Evolutionary conservation across 1,140 invertebrate genomes (phyloP), one percentile per base, ranked within the genome.

Genomic region (Drosophila equinoxialis): DNA sequence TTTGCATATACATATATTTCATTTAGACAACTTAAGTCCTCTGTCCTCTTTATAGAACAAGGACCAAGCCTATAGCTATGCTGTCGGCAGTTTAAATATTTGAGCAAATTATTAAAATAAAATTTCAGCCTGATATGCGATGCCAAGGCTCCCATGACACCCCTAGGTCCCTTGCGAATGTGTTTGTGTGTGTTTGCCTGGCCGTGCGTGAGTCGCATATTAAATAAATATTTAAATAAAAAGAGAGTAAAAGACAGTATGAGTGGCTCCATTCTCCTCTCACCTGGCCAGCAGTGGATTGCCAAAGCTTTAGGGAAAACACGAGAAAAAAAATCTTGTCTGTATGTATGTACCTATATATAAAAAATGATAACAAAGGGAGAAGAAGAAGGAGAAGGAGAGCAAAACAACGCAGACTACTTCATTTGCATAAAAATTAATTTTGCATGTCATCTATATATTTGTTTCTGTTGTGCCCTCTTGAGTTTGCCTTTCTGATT

Each of bases 391-490:
- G 33, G 6, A 17, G 30, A 48, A 26, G 33, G 8, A 17, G 33
- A 62, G 54, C 39, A 33, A 30, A 68, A 35, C 51, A 48, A 57
- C 54, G 54, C 63, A 64, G 66, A 75, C 71, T 78, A 73, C 71
- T 75, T 84, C 69, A 89, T 89, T 90, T 85, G 79, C 79, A 87
- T 91, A 85, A 89, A 91, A 89, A 89, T 89, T 90, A 89, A 89
- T 89, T 85, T 89, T 89, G 84, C 84, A 89, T 89, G 77, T 79
- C 84, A 70, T 86, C 74, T 90, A 51, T 51, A 20, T 51, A 85
- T 79, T 87, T 81, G 79, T 86, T 87, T 73, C 69, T 79, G 60
- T 51, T 72, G 71, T 66, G 63, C 66, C 77, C 74, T 48, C 54
- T 65, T 74, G 77, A 73, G 68, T 70, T 72, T 72, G 54, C 63